Base-by-base conservation (phyloP, 2,888 invertebrate species). In the Ephialtes manifestator region DNA sequence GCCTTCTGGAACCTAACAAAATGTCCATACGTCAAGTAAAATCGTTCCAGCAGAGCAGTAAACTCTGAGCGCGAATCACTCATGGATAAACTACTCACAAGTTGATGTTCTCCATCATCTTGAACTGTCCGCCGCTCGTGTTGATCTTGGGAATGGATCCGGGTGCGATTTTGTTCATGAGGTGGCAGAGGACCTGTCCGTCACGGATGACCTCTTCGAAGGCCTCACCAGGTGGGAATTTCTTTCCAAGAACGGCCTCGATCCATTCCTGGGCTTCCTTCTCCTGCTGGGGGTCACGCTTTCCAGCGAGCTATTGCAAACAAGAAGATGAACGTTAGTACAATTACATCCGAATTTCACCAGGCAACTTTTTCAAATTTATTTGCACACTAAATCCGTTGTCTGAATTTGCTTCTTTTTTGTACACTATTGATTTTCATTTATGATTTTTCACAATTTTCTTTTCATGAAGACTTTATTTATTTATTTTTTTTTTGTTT, bases 61-160 rank as follows among this genome's bases (percentile, higher is more conserved):
- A 35, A 43, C 18, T 35, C 39, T 51, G 39, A 48, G 65, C 10
- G 58, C 0, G 31, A 8, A 65, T 53, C 20, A 13, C 15, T 18
- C 24, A n/a, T n/a, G 35, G 51, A 46, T 0, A 11, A 31, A 11
- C 4, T 39, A 95, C 96, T 96, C 94, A 99, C 97, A 97, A 96
- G 95, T 98, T 98, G 94, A 99, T 98, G 96, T 99, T 99, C 95
- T 99, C 99, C 99, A 99, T 99, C 97, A 99, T 97, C 94, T 99
- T 99, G 97, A 99, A 99, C 94, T 99, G 99, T 94, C 99, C 99
- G 90, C 99, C 99, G 68, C 97, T 96, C 89, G 97, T 96, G 96
- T 99, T 99, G 95, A 99, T 97, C 95, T 99, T 99, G 93, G 96
- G 93, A 86, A 99, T 95, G 87, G 97, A 95, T 91, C 98, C 98